Base-by-base conservation (phyloP, 2,113 vertebrate genomes). In the Pampusana beccarii region DNA sequence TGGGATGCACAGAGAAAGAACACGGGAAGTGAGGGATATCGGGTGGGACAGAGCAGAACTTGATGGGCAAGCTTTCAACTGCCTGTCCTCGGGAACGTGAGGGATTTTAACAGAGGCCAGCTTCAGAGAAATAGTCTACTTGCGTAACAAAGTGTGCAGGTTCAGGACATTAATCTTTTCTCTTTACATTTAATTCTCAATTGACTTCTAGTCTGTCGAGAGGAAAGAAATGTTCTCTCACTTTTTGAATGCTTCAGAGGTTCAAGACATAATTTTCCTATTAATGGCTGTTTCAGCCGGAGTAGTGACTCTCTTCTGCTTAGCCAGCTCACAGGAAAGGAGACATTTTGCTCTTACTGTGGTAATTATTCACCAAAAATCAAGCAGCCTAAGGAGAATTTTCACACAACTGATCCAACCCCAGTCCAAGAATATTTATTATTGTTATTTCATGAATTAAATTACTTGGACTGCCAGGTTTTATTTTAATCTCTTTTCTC, bases 231-330 rank as follows among this genome's bases (percentile, higher is more conserved):
- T 44, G 48, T 78, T 91, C 85, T 86, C 58, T 93, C 72, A 46
- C 42, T 93, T 85, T 82, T 92, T 78, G 85, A 96, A 85, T 0
- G 10, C 71, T 56, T 82, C 44, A 72, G 74, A 88, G 40, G 14
- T 60, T 90, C 70, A 82, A 60, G 79, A 90, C 90, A 82, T 65
- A 69, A 29, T 92, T 94, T 83, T 88, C 40, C 80, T 75, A 94
- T 83, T 90, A 93, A 92, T 80, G 40, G 46, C 10, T 38, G 48
- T 51, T 91, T 91, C 80, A 92, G 82, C 13, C 40, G 80, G 67
- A 77, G 16, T 16, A 77, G 36, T 28, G 44, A 9, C 46, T 88
- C 60, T 67, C 51, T 38, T 86, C 78, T 50, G 33, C 67, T 84
- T 38, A 85, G 80, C 33, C 65, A 85, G 3, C 40, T 69, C 77